Percentiles rank a stretch among this genome's conserved stretches.
These are phyloP conservation scores for Sus cebifrons DNA, from an alignment of 2,797 vertebrate species.

Conservation along the genomic window DNA sequence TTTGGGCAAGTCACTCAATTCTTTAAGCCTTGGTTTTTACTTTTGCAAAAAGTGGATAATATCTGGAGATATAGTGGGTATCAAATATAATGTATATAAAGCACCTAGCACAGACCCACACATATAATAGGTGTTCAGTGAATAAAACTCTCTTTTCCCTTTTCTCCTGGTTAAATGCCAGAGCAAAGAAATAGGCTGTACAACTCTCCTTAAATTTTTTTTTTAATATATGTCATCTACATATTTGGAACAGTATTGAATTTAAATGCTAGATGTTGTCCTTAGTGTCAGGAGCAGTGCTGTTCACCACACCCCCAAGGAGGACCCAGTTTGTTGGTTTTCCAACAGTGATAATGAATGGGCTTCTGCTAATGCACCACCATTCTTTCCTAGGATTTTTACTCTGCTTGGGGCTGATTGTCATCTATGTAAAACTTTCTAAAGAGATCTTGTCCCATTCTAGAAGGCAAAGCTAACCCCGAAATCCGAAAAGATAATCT, in stretches of 20 bases:
- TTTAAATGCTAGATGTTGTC: conserved; percentile 41
- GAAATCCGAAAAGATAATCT: conserved; percentile 29
- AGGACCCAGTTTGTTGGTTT: not conserved
- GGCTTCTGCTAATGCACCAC: not conserved
- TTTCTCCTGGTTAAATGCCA: conserved; percentile 56
- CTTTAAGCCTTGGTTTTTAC: conserved; percentile 32
- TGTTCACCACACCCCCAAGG: not conserved
- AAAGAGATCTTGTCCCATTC: not conserved
- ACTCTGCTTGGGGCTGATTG: not conserved
- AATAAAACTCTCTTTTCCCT: not conserved
- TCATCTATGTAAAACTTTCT: not conserved
- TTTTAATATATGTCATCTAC: not conserved
- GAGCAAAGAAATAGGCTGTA: conserved; percentile 45
- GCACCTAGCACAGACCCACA: not conserved
- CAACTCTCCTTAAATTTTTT: conserved; percentile 34
- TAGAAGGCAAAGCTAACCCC: not conserved
- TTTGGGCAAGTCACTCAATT: not conserved
- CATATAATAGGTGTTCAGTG: not conserved
- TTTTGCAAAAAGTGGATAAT: not conserved
- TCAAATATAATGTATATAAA: not conserved
- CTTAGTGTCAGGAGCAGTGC: conserved; percentile 9
- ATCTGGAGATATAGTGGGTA: not conserved
- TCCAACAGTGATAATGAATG: not conserved
- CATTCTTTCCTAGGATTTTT: conserved; percentile 19
- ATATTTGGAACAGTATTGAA: conserved; percentile 7